Evolutionary conservation across 2,113 vertebrate species (phyloP), one percentile per base, ranked within the genome.

Genomic region (Elachura formosa): DNA sequence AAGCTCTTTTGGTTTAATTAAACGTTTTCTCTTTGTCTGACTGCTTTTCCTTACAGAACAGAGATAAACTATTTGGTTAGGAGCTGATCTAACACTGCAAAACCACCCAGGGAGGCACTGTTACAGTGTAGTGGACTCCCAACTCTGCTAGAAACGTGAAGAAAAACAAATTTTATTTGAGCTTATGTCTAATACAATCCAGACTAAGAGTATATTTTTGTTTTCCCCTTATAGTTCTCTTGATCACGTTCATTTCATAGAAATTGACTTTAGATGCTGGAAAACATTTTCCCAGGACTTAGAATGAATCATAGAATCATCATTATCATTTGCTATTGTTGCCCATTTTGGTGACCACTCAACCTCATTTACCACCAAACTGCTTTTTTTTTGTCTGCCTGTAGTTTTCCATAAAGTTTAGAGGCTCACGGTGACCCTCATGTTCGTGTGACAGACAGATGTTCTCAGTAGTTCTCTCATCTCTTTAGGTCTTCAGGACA

Each of bases 401-500:
- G 16, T 48, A 76, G 52, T 2, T 86, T 84, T 84, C 61, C 58
- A 9, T 84, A 22, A 76, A 61, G n/a, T 61, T 51, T 49, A 64
- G 80, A 16, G 89, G 75, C 9, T 54, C 72, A 40, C 7, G 23
- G 20, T 88, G 79, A 85, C 86, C 52, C 21, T 80, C 10, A 18
- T 23, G 23, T 82, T n/a, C 0, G 0, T 36, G 25, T 66, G 49
- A 72, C 54, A 87, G 36, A 31, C n/a, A 2, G 24, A 61, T 61
- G 12, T 92, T 82, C 79, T 61, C 45, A 56, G 84, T 80, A 77
- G 46, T 10, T 29, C 51, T n/a, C n/a, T n/a, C n/a, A n/a, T n/a
- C 34, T 54, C 51, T 62, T 73, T 5, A 40, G 33, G 36, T 64
- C 31, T 38, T 63, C 45, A 45, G 20, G 38, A 67, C 38, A 24